Percentiles rank a stretch among this genome's conserved stretches.
phyloP scores from a whole-genome alignment of 1,140 invertebrate genomes.

The Pachypsylla venusta region DNA sequence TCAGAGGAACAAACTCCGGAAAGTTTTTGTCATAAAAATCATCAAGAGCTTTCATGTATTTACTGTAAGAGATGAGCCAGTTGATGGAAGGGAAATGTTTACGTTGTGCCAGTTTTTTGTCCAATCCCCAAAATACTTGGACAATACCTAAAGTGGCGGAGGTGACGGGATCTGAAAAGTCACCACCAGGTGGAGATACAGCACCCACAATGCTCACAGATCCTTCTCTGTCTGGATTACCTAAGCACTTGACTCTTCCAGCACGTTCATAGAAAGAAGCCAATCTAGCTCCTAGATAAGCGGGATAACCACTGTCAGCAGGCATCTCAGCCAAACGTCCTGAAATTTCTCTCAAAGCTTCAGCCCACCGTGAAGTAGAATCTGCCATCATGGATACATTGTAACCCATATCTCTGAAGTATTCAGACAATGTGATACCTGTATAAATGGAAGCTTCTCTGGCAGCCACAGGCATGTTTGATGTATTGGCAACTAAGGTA shows the following conservation, averaged over 20 bases:
- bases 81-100: constrained; percentile 99
- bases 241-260: constrained; percentile 92
- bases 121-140: constrained; percentile 99
- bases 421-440: constrained; percentile 95
- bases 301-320: constrained; percentile 97
- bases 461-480: constrained; percentile 99
- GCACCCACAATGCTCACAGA: constrained; percentile 99
- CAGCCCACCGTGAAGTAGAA: constrained; percentile 99
- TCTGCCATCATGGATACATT: constrained; percentile 99
- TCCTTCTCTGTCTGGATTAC: constrained; percentile 94
- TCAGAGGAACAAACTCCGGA: constrained; percentile 90
- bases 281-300: constrained; percentile 92
- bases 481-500: constrained; percentile 96
- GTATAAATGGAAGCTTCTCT: constrained; percentile 99
- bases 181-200: constrained; percentile 98
- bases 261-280: constrained; percentile 99
- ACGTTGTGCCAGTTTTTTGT: constrained; percentile 97
- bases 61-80: constrained; percentile 99
- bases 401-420: constrained; percentile 99
- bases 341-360: constrained; percentile 98
- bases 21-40: constrained; percentile 99
- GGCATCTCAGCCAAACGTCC: constrained; percentile 99
- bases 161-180: constrained; percentile 99
- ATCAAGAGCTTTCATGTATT: constrained; percentile 95
- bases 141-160: constrained; percentile 98